Percentiles rank a stretch among this genome's conserved stretches.
Evolutionary conservation across 2,888 invertebrate genomes (phyloP).

Genomic region (Nebria salina): DNA sequence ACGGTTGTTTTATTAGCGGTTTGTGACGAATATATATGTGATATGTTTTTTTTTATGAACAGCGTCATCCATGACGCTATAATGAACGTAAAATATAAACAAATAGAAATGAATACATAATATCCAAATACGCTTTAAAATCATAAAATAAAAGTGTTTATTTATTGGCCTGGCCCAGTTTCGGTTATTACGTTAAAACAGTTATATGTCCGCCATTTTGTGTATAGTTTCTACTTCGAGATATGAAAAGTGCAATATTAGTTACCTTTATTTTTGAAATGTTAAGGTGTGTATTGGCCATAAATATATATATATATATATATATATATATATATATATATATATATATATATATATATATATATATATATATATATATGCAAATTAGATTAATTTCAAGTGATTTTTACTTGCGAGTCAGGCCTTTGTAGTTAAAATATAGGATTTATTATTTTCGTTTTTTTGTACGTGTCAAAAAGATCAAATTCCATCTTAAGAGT

Average conservation of each 20-base stretch:
- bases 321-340: not conserved
- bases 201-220: not conserved
- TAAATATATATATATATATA: conserved; percentile 33
- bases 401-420: conserved; percentile 21
- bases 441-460: conserved; percentile 34
- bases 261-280: conserved; percentile 18
- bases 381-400: not conserved
- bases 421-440: conserved; percentile 38
- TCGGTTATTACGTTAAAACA: too few relatives aligned
- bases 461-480: conserved; percentile 47
- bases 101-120: not conserved
- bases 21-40: too few relatives aligned
- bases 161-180: not conserved
- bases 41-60: too few relatives aligned
- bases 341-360: conserved; percentile 9
- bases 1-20: too few relatives aligned
- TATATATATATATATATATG: not conserved
- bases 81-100: not conserved
- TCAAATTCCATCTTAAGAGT: conserved; percentile 51
- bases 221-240: not conserved
- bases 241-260: conserved; percentile 41
- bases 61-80: not conserved
- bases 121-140: not conserved
- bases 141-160: not conserved
- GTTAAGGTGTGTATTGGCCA: conserved; percentile 28